Evolutionary conservation across 2,113 vertebrate species (phyloP).

Genomic region (Formicarius rufipectus): DNA sequence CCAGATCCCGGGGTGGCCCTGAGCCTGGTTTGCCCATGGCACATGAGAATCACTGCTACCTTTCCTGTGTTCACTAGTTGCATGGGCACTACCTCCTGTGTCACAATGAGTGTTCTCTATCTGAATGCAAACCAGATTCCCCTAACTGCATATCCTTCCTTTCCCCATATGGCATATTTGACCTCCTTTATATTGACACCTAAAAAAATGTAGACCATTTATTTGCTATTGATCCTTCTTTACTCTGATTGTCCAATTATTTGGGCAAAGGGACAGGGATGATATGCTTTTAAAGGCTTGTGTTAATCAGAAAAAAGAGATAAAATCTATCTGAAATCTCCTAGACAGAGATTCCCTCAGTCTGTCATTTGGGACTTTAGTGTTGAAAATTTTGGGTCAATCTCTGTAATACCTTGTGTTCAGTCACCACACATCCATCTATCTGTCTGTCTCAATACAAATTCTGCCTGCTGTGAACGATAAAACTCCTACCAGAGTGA

Average conservation of each 20-base stretch:
- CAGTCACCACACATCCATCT: constrained; percentile 34
- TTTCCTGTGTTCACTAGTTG: background rate
- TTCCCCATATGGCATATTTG: background rate
- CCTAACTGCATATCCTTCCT: background rate
- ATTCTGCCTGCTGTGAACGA: constrained; percentile 51
- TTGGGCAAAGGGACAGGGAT: background rate
- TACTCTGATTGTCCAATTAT: constrained; percentile 1
- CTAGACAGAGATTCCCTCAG: background rate
- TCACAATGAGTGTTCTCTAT: accelerated
- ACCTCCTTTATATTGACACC: background rate
- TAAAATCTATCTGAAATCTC: constrained; percentile 18
- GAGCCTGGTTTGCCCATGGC: background rate
- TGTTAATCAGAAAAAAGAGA: constrained; percentile 30
- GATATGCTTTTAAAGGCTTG: background rate
- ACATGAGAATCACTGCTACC: background rate
- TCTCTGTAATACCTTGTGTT: background rate
- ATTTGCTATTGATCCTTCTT: constrained; percentile 12
- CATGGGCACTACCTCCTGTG: background rate
- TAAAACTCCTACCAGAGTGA: constrained; percentile 42
- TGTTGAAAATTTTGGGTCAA: constrained; percentile 44
- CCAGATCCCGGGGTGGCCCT: background rate
- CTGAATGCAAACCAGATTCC: background rate
- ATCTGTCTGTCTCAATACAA: constrained; percentile 58
- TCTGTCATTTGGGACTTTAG: constrained; percentile 1
- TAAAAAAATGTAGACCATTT: background rate